phyloP scores from a whole-genome alignment of 1,140 invertebrate species.

The Drosophila pectinifera region DNA sequence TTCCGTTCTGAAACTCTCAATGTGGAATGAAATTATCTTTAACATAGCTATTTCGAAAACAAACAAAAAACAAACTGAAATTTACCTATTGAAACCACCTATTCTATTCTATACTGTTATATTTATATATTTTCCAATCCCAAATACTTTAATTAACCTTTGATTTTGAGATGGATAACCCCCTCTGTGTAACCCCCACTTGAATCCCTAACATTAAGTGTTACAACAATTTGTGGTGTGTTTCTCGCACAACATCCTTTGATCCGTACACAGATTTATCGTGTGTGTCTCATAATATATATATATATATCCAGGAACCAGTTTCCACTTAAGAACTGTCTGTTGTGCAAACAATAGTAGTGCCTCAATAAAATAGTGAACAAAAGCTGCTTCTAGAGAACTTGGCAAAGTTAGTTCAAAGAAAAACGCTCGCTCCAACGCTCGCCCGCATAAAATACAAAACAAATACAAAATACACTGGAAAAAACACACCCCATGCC shows the following conservation, averaged over 20 bases:
- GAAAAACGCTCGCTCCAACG: slow-evolving; percentile 51
- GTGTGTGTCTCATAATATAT: slow-evolving; percentile 31
- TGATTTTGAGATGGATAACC: slow-evolving; percentile 31
- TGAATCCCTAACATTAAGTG: slow-evolving; percentile 53
- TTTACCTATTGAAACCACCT: slow-evolving; percentile 9
- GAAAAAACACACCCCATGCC: slow-evolving; percentile 6
- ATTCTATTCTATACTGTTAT: slow-evolving; percentile 47
- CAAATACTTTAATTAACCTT: slow-evolving; percentile 1
- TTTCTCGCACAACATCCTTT: slow-evolving; percentile 64
- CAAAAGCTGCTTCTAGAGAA: slow-evolving; percentile 52
- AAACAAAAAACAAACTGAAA: slow-evolving; percentile 10
- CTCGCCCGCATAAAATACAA: slow-evolving; percentile 44
- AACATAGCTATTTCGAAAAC: slow-evolving; percentile 10
- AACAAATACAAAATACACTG: slow-evolving; percentile 23
- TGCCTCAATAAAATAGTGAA: slow-evolving; percentile 1
- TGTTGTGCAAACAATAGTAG: slow-evolving; percentile 38
- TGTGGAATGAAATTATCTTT: slow-evolving; percentile 70
- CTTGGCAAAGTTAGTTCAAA: slow-evolving; percentile 44
- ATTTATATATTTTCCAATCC: slow-evolving; percentile 40
- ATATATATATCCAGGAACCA: slow-evolving; percentile 18
- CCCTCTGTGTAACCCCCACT: slow-evolving; percentile 29
- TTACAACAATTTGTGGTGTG: slow-evolving; percentile 56
- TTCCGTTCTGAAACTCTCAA: slow-evolving; percentile 59
- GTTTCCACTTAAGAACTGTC: slow-evolving; percentile 10
- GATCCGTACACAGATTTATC: slow-evolving; percentile 44